These are phyloP conservation scores for Myrmophylax atrothorax DNA, from an alignment of 2,113 vertebrate genomes.

Conservation along the genomic window DNA sequence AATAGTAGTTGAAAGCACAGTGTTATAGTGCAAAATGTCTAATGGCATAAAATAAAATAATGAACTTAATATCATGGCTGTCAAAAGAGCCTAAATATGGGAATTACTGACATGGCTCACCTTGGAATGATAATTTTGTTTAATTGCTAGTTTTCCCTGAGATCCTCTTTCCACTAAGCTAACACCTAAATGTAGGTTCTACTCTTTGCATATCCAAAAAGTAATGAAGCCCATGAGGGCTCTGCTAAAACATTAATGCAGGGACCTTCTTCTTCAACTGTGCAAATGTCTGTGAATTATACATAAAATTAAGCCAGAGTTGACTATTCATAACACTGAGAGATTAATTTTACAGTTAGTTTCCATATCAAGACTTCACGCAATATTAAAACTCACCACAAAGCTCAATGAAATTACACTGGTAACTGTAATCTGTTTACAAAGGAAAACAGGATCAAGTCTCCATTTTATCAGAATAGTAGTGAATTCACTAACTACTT, in stretches of 20 bases:
- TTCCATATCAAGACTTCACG: not conserved
- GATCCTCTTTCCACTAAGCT: not conserved
- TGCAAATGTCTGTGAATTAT: not conserved
- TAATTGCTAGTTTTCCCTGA: not conserved
- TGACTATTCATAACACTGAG: not conserved
- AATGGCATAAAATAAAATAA: not conserved
- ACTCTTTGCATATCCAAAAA: not conserved
- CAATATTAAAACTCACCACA: not conserved
- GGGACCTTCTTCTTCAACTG: not conserved
- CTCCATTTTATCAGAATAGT: constrained; percentile 32
- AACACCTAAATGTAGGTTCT: not conserved
- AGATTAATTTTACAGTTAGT: not conserved
- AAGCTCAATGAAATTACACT: not conserved
- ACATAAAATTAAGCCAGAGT: not conserved
- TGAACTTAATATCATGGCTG: not conserved
- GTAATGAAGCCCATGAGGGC: not conserved
- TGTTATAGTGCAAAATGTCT: not conserved
- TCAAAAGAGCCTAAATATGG: not conserved
- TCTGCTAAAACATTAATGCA: not conserved
- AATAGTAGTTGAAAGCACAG: not conserved
- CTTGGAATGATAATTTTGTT: not conserved
- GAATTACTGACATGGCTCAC: not conserved
- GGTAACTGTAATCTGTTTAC: not conserved
- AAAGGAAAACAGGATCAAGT: not conserved
- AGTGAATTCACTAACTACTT: not conserved